Conservation (phyloP, 2,797 vertebrate genomes). For the Epinephelus malabaricus region DNA sequence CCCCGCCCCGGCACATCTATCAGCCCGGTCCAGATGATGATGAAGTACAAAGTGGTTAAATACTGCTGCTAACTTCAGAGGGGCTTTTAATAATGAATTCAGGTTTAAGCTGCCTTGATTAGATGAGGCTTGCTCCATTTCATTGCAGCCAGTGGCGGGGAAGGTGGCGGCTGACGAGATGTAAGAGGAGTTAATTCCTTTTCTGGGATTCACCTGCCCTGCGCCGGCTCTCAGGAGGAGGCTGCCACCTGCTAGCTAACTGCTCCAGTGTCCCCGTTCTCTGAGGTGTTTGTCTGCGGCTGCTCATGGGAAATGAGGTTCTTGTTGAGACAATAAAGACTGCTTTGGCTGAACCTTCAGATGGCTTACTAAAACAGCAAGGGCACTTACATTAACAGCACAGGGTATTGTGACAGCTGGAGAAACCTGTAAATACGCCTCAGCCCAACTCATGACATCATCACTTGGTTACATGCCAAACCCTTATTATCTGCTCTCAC, state of each 20-base stretch:
- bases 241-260: constrained; percentile 35
- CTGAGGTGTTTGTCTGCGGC: constrained; percentile 15
- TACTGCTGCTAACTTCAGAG: constrained; percentile 36
- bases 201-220: constrained; percentile 38
- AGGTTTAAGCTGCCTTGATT: constrained; percentile 59
- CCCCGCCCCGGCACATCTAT: constrained; percentile 7
- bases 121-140: constrained; percentile 51
- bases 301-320: constrained; percentile 13
- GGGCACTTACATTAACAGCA: neutral
- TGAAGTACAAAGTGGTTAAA: constrained; percentile 63
- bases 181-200: constrained; percentile 32
- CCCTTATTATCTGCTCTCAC: neutral
- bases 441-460: neutral
- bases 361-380: neutral
- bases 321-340: neutral
- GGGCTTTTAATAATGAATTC: constrained; percentile 66
- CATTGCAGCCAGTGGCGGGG: constrained; percentile 13
- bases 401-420: neutral
- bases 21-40: constrained; percentile 41
- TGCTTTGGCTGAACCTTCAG: neutral
- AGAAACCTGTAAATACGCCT: neutral
- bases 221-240: constrained; percentile 26
- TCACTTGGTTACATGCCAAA: neutral
- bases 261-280: constrained; percentile 14
- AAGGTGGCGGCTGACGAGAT: constrained; percentile 25